Evolutionary conservation across 2,113 vertebrate species (phyloP).

Genomic region (Numida meleagris): DNA sequence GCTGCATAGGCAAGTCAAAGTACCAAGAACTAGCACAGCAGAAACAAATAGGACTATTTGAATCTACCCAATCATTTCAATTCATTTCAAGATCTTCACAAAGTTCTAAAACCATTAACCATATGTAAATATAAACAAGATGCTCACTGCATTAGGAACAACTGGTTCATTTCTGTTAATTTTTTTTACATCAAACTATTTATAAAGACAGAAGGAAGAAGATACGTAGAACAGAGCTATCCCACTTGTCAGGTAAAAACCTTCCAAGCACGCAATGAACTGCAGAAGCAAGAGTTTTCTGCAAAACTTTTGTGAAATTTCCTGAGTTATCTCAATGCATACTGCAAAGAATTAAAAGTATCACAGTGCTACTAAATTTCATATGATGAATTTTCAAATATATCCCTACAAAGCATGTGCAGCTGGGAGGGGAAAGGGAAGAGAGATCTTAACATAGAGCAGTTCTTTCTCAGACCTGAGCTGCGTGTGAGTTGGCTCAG

Average conservation of each 20-base stretch:
- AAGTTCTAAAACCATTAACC: neutral
- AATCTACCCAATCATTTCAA: neutral
- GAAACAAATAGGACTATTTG: neutral
- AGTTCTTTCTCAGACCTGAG: neutral
- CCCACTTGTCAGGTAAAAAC: neutral
- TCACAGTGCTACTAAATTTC: neutral
- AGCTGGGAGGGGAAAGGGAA: neutral
- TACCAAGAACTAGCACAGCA: neutral
- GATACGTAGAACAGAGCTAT: neutral
- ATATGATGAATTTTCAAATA: neutral
- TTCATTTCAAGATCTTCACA: neutral
- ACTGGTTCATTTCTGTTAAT: neutral
- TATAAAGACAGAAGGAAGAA: neutral
- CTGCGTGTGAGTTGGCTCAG: neutral
- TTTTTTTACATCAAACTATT: neutral
- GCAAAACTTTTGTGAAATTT: neutral
- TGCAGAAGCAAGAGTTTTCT: neutral
- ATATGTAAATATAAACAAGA: neutral
- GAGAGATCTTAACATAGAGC: neutral
- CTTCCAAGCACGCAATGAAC: neutral
- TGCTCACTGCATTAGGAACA: neutral
- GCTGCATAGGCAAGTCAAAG: neutral
- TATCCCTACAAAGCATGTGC: neutral
- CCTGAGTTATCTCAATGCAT: neutral
- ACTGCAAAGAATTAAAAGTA: neutral